These are phyloP conservation scores for Volucella bombylans DNA, from an alignment of 2,888 invertebrate species.

Conservation along the genomic window DNA sequence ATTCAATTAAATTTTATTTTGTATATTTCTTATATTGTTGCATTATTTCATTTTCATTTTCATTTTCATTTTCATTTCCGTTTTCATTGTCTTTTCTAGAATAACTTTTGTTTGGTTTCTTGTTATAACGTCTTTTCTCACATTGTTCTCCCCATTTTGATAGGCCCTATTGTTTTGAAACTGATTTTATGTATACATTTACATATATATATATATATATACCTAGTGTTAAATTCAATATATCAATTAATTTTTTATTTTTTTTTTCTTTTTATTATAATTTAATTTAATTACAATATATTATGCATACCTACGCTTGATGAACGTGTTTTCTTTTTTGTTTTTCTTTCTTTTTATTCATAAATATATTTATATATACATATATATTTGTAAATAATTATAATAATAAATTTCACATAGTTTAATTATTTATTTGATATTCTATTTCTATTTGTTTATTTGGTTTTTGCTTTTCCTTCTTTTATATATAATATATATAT, in stretches of 20 bases:
- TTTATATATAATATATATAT: constrained; percentile 42
- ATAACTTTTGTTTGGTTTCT: constrained; percentile 45
- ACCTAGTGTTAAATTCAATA: constrained; percentile 57
- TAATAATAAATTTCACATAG: constrained; percentile 70
- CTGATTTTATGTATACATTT: constrained; percentile 37
- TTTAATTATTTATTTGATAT: constrained; percentile 72
- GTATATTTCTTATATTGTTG: constrained; percentile 69
- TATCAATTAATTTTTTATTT: constrained; percentile 31
- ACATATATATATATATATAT: constrained; percentile 58
- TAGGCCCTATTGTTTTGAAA: constrained; percentile 39
- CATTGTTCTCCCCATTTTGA: constrained; percentile 44
- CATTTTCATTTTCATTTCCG: constrained; percentile 70
- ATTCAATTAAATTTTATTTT: constrained; percentile 64
- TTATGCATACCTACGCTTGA: constrained; percentile 66
- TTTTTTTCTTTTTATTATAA: constrained; percentile 32
- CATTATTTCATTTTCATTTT: constrained; percentile 69
- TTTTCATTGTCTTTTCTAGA: constrained; percentile 72
- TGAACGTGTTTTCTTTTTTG: constrained; percentile 47
- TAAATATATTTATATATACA: constrained; percentile 53
- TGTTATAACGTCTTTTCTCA: constrained; percentile 44
- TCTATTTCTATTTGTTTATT: constrained; percentile 68
- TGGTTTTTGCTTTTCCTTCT: not conserved
- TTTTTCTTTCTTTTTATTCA: constrained; percentile 30
- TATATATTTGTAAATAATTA: constrained; percentile 76
- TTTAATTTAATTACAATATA: constrained; percentile 66